These are phyloP conservation scores for Achroia grisella DNA, from an alignment of 1,140 invertebrate species.

Conservation along the genomic window DNA sequence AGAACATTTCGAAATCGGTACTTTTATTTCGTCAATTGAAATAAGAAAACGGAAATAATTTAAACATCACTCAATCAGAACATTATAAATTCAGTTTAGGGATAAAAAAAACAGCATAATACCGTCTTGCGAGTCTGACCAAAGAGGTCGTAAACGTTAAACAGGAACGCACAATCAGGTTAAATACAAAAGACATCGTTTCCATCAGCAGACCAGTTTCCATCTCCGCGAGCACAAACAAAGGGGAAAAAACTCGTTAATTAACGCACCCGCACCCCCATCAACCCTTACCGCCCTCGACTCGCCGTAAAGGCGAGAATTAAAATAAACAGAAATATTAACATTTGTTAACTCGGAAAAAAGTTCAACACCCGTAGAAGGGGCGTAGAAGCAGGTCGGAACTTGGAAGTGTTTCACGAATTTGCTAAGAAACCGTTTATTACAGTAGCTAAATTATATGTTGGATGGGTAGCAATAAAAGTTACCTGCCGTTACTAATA, in stretches of 20 bases:
- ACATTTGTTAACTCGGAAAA: conserved; percentile 5
- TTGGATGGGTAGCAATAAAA: conserved; percentile 6
- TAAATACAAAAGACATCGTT: background rate
- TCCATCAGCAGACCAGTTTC: background rate
- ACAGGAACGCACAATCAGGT: conserved; percentile 3
- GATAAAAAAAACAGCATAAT: too few relatives aligned
- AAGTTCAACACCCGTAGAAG: background rate
- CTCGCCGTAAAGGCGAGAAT: conserved; percentile 13
- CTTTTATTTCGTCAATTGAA: too few relatives aligned
- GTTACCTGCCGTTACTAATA: conserved; percentile 2
- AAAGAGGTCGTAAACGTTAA: too few relatives aligned
- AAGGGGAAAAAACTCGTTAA: conserved; percentile 29
- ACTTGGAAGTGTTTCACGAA: conserved; percentile 1
- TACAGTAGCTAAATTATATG: conserved; percentile 9
- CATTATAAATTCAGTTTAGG: too few relatives aligned
- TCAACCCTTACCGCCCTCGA: background rate
- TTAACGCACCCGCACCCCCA: conserved; percentile 18
- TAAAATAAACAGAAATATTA: conserved; percentile 31
- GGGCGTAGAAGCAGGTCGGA: conserved; percentile 4
- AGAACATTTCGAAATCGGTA: too few relatives aligned
- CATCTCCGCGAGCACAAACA: background rate
- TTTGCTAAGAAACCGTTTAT: conserved; percentile 9
- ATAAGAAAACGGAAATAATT: too few relatives aligned
- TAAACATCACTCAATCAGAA: too few relatives aligned
- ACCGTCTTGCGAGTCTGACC: too few relatives aligned